Evolutionary conservation across 2,888 invertebrate species (phyloP).

Genomic region (Chaitophorus viminalis): DNA sequence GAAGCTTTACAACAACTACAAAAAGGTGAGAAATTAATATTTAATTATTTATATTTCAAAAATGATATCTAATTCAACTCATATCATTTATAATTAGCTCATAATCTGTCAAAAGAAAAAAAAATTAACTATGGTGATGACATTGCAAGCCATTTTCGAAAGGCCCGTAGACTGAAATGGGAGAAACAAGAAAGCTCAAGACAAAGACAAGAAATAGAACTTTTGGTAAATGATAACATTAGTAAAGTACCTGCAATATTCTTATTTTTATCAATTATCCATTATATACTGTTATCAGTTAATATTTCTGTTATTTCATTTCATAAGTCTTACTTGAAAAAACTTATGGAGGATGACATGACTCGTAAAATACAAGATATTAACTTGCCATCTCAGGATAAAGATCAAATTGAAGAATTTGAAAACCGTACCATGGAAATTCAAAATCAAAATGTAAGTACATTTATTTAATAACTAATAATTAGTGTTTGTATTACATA

Average conservation of each 20-base stretch:
- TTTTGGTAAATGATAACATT: slow-evolving; percentile 69
- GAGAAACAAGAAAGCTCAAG: slow-evolving; percentile 92
- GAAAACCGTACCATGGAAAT: slow-evolving; percentile 75
- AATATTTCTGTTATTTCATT: slow-evolving; percentile 8
- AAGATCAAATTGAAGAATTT: slow-evolving; percentile 71
- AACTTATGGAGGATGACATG: slow-evolving; percentile 87
- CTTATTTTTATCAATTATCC: neutral
- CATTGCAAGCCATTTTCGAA: slow-evolving; percentile 87
- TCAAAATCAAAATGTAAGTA: slow-evolving; percentile 81
- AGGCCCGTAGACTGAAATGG: slow-evolving; percentile 92
- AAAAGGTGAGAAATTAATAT: neutral
- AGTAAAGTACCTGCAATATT: slow-evolving; percentile 35
- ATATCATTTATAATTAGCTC: neutral
- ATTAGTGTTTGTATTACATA: slow-evolving; percentile 17
- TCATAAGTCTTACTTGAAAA: slow-evolving; percentile 69
- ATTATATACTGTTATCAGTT: neutral
- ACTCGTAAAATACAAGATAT: slow-evolving; percentile 78
- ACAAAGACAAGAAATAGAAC: slow-evolving; percentile 93
- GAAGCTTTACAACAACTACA: neutral
- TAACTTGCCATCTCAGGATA: slow-evolving; percentile 69
- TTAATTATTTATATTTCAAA: too few species aligned
- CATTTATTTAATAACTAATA: neutral
- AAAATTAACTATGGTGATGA: slow-evolving; percentile 67
- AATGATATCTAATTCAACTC: neutral
- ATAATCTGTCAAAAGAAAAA: neutral